phyloP scores from a whole-genome alignment of 1,140 invertebrate genomes.

The Nixonia krombeini region DNA sequence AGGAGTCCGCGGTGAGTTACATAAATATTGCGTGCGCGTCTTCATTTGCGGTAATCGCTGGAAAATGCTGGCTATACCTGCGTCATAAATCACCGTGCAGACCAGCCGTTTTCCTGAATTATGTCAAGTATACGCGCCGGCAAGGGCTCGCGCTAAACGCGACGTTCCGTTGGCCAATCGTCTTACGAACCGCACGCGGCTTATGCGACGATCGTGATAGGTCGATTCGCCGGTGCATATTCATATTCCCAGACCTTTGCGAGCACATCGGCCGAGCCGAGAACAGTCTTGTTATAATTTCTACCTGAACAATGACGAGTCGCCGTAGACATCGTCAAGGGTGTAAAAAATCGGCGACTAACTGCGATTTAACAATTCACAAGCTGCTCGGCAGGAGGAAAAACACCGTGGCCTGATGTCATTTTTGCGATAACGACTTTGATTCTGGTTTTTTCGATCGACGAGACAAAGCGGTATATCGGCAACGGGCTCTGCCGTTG shows the following conservation, averaged over 20 bases:
- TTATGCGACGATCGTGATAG: constrained; percentile 36
- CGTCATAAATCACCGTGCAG: constrained; percentile 36
- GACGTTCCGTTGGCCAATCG: constrained; percentile 28
- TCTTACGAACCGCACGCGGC: constrained; percentile 23
- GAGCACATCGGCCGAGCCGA: constrained; percentile 3
- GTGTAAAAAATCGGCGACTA: too few species aligned
- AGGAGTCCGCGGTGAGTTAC: constrained; percentile 18
- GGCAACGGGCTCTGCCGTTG: too few species aligned
- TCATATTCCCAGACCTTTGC: constrained; percentile 16
- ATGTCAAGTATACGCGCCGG: constrained; percentile 48
- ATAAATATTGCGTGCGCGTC: constrained; percentile 46
- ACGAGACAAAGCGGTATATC: too few species aligned
- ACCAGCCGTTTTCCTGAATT: constrained; percentile 42
- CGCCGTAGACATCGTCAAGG: too few species aligned
- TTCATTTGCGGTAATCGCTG: constrained; percentile 27
- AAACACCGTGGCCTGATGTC: too few species aligned
- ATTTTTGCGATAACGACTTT: too few species aligned
- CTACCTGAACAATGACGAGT: too few species aligned
- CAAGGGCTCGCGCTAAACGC: constrained; percentile 41
- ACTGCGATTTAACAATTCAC: too few species aligned
- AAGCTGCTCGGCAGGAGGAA: too few species aligned
- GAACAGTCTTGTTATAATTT: constrained; percentile 31
- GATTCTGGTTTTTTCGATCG: too few species aligned
- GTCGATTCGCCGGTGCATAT: constrained; percentile 24
- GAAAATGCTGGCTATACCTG: constrained; percentile 8